Evolutionary conservation across 2,888 invertebrate genomes (phyloP).

Genomic region (Stenoptilia bipunctidactyla): DNA sequence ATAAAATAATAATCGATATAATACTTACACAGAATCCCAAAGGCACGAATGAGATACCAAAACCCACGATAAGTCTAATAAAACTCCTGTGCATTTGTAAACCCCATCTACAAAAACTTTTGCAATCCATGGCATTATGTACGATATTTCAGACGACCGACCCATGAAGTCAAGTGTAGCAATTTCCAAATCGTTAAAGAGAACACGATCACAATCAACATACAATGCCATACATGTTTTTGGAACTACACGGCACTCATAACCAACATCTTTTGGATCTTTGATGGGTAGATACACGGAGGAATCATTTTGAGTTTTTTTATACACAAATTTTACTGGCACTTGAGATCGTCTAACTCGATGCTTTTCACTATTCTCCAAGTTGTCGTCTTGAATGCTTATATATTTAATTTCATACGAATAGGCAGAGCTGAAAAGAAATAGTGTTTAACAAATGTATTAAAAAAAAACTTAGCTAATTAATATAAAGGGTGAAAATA

Average conservation of each 20-base stretch:
- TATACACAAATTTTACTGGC: conserved; percentile 41
- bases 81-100: conserved; percentile 77
- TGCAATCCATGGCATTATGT: conserved; percentile 79
- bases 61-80: conserved; percentile 78
- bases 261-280: conserved; percentile 48
- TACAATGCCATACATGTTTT: conserved; percentile 67
- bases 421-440: conserved; percentile 43
- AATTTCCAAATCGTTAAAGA: conserved; percentile 41
- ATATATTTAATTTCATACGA: conserved; percentile 45
- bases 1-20: too few species aligned
- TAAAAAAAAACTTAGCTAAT: background rate
- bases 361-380: conserved; percentile 27
- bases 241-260: conserved; percentile 54
- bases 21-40: conserved; percentile 44
- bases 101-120: conserved; percentile 79
- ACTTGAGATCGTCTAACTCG: conserved; percentile 25
- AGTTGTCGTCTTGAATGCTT: conserved; percentile 37
- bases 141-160: conserved; percentile 20
- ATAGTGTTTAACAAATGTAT: conserved; percentile 4
- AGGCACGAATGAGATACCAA: conserved; percentile 71
- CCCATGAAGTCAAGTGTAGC: conserved; percentile 27
- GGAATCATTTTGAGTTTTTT: conserved; percentile 21
- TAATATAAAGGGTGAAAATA: conserved; percentile 23
- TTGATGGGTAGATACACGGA: conserved; percentile 33
- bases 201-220: conserved; percentile 61